Base-by-base conservation (phyloP, 2,113 vertebrate species). In the Strix uralensis region DNA sequence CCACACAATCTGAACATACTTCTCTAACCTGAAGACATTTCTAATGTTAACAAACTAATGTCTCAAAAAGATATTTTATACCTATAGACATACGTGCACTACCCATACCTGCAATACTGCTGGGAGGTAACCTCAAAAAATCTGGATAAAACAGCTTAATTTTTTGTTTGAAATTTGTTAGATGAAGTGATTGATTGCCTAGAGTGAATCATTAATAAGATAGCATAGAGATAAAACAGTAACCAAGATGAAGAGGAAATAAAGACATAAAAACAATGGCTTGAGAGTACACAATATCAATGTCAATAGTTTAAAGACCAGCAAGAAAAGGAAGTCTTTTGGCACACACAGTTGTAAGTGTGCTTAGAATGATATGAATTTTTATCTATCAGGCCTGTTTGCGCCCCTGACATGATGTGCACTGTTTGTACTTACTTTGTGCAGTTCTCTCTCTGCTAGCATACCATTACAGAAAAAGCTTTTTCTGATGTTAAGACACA, bases 41-140 rank as follows among this genome's bases (percentile, higher is more conserved):
- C 38, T 70, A 85, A 90, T 26, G 8, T 81, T 96, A 91, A 95
- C 72, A 89, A 95, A 92, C 47, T 65, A 78, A 71, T 42, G 30
- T 92, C 38, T 66, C 65, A 90, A 72, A 92, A 86, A 52, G 29
- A 13, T 42, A 69, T 44, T 85, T 72, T 44, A 30, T 27, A 23
- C 34, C 67, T 89, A 47, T 34, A 62, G 5, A 73, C 22, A 57
- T 18, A 36, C 1, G 3, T 20, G 75, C 32, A 81, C 9, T 62
- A 79, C 20, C 13, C 17, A 16, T 4, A 88, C 34, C 29, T 93
- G 73, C 47, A 81, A 51, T 27, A 73, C 38, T 55, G 42, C 13
- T 69, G 51, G 22, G 14, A 92, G 8, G 11, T 20, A 15, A 44
- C 18, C 15, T 69, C 26, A 59, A 85, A 89, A 67, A 34, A 74